Evolutionary conservation across 1,140 invertebrate species (phyloP).

Genomic region (Hycleus phaleratus): DNA sequence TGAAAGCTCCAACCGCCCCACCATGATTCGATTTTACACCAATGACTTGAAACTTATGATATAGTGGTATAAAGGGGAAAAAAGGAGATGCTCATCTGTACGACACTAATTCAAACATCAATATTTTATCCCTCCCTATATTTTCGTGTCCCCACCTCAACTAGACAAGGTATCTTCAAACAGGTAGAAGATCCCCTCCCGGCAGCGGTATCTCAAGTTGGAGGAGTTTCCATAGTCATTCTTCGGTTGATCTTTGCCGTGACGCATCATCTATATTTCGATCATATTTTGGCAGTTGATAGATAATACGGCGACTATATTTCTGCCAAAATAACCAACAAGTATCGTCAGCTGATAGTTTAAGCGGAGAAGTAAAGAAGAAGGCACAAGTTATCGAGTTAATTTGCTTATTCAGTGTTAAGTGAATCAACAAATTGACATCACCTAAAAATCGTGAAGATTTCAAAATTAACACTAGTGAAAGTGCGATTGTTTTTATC

Average conservation of each 20-base stretch:
- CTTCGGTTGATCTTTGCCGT: conserved; percentile 23
- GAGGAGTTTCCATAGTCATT: conserved; percentile 31
- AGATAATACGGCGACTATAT: not conserved
- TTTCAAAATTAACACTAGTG: conserved; percentile 34
- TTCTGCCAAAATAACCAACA: not conserved
- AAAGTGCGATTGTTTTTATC: conserved; percentile 26
- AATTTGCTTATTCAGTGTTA: conserved; percentile 13
- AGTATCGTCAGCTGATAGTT: not conserved
- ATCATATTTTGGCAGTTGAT: conserved; percentile 1
- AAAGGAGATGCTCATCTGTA: conserved; percentile 26
- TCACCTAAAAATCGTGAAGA: conserved; percentile 16
- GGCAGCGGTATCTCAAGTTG: conserved; percentile 18
- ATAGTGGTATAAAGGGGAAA: conserved; percentile 12
- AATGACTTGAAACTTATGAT: conserved; percentile 32
- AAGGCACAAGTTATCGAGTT: not conserved
- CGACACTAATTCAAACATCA: conserved; percentile 37
- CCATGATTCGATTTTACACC: conserved; percentile 21
- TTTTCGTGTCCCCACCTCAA: conserved; percentile 19
- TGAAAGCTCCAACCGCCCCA: conserved; percentile 7
- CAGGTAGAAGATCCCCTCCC: conserved; percentile 24
- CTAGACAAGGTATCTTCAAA: conserved; percentile 15
- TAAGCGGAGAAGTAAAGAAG: too few species aligned
- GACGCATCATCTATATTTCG: conserved; percentile 11
- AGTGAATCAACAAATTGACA: conserved; percentile 22
- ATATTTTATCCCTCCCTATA: conserved; percentile 30